Conservation (phyloP, 2,797 vertebrate species). For the Centroberyx gerrardi region DNA sequence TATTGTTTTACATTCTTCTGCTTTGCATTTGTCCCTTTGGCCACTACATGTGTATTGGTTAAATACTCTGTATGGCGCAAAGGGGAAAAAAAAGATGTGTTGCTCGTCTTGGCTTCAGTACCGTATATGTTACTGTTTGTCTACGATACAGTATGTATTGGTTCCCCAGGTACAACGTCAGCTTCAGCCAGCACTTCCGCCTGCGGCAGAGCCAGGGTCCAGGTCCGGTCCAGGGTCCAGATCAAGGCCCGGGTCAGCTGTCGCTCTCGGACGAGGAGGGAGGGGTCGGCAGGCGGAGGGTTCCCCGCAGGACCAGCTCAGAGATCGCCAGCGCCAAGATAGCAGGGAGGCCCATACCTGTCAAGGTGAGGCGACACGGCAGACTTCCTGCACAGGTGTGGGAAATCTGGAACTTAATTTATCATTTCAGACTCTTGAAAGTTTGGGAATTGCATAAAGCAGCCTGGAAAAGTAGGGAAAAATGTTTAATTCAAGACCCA, state of each 20-base stretch:
- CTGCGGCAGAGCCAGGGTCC: conserved; percentile 87
- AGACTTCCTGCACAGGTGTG: too few species aligned
- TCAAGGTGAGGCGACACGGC: conserved; percentile 74
- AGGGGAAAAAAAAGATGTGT: conserved; percentile 56
- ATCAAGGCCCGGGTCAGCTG: conserved; percentile 50
- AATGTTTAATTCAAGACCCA: too few species aligned
- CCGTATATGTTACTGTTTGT: conserved; percentile 77
- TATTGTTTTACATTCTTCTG: conserved; percentile 51
- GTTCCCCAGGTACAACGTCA: conserved; percentile 95
- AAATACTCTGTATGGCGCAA: conserved; percentile 41
- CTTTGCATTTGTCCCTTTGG: conserved; percentile 73
- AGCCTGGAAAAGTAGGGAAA: too few species aligned
- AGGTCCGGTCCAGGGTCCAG: conserved; percentile 70
- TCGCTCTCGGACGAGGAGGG: conserved; percentile 84
- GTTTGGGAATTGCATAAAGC: too few species aligned
- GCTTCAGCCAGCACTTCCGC: conserved; percentile 93
- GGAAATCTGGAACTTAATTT: too few species aligned
- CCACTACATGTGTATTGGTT: conserved; percentile 22
- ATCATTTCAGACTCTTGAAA: too few species aligned
- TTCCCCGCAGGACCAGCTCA: conserved; percentile 93
- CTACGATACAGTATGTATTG: conserved; percentile 82
- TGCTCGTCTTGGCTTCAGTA: conserved; percentile 72
- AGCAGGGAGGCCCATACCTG: conserved; percentile 89
- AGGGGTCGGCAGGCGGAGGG: conserved; percentile 86
- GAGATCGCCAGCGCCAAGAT: conserved; percentile 94